These are phyloP conservation scores for Lutraria rhynchaena DNA, from an alignment of 1,140 invertebrate genomes.

Conservation along the genomic window DNA sequence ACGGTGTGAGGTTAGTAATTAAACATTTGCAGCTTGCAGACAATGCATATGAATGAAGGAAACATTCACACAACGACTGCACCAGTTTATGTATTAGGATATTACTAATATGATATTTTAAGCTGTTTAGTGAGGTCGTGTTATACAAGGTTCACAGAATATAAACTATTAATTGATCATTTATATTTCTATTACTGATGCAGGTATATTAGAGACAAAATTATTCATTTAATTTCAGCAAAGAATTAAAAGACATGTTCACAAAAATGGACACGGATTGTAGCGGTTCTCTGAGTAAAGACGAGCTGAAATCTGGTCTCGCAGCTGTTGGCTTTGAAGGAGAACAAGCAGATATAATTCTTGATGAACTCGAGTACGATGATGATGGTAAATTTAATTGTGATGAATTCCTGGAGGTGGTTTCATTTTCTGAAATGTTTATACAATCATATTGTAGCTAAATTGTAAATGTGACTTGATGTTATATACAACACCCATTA, in stretches of 20 bases:
- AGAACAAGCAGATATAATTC: slow-evolving; percentile 42
- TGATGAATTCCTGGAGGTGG: slow-evolving; percentile 48
- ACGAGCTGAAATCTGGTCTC: slow-evolving; percentile 46
- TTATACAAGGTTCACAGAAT: too few species aligned
- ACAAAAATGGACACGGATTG: slow-evolving; percentile 48
- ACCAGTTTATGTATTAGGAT: too few species aligned
- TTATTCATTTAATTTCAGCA: slow-evolving; percentile 23
- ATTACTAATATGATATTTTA: too few species aligned
- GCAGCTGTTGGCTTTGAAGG: slow-evolving; percentile 27
- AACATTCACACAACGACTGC: too few species aligned
- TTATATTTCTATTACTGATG: too few species aligned
- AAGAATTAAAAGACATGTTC: slow-evolving; percentile 29
- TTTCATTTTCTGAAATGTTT: slow-evolving; percentile 53
- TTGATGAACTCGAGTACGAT: slow-evolving; percentile 55
- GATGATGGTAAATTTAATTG: slow-evolving; percentile 48
- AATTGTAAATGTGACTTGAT: background rate
- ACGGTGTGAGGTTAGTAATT: too few species aligned
- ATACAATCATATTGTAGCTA: slow-evolving; percentile 15
- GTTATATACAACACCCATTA: too few species aligned
- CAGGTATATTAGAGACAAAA: too few species aligned
- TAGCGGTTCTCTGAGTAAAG: slow-evolving; percentile 42
- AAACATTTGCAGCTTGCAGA: too few species aligned
- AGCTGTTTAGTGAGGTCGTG: too few species aligned
- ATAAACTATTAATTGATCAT: too few species aligned
- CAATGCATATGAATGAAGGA: too few species aligned